Conservation (phyloP, 2,113 vertebrate genomes). For the Oplegnathus fasciatus region DNA sequence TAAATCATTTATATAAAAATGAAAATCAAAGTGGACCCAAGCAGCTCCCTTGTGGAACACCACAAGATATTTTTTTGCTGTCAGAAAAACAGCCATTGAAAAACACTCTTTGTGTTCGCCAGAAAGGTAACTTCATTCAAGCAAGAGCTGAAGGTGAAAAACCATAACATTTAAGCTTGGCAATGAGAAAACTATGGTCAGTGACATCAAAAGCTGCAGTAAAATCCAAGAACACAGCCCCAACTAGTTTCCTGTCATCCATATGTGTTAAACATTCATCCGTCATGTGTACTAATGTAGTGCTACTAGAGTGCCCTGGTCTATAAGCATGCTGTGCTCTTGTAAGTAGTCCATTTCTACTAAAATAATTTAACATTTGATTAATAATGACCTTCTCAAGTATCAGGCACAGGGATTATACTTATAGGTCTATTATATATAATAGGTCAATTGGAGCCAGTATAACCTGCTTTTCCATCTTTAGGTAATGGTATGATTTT, state of each 20-base stretch:
- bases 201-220: neutral
- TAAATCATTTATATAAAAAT: neutral
- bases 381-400: too few relatives aligned
- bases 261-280: too few relatives aligned
- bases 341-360: too few relatives aligned
- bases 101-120: neutral
- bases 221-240: neutral
- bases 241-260: neutral
- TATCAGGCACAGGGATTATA: too few relatives aligned
- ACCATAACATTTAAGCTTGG: neutral
- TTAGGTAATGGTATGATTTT: neutral
- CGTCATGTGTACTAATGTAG: too few relatives aligned
- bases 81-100: neutral
- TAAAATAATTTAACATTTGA: too few relatives aligned
- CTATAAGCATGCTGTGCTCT: too few relatives aligned
- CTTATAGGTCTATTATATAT: too few relatives aligned
- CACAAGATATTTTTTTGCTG: neutral
- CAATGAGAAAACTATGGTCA: neutral
- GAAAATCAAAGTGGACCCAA: neutral
- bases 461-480: neutral
- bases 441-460: neutral
- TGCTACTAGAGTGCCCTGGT: too few relatives aligned
- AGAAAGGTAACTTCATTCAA: neutral
- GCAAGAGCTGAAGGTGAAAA: neutral
- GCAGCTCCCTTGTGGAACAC: neutral